A percentile compares a stretch with the other conserved stretches of the same genome.
Conservation (phyloP, 2,888 invertebrate genomes). For the Lordiphosa fenestrarum region DNA sequence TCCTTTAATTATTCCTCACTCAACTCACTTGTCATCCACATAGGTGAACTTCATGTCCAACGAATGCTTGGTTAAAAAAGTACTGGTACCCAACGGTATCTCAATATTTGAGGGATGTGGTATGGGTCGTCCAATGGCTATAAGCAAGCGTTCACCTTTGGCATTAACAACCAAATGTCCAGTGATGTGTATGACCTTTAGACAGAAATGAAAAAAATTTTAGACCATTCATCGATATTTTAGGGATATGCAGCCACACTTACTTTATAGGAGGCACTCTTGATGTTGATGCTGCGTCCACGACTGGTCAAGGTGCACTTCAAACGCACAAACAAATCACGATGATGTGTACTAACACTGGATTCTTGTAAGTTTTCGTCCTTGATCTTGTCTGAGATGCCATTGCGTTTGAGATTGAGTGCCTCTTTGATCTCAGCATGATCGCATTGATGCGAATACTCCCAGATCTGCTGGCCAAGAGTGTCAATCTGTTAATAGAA, state of each 20-base stretch:
- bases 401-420: slow-evolving; percentile 80
- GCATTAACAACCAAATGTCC: slow-evolving; percentile 87
- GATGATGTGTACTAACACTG: slow-evolving; percentile 76
- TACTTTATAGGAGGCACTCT: slow-evolving; percentile 97
- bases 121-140: slow-evolving; percentile 79
- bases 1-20: too few species aligned
- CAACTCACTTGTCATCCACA: slow-evolving; percentile 92
- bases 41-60: slow-evolving; percentile 97
- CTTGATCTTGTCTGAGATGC: slow-evolving; percentile 71
- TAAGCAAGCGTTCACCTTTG: slow-evolving; percentile 80
- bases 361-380: slow-evolving; percentile 70
- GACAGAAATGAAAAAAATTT: not conserved
- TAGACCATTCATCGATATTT: not conserved
- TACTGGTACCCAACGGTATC: slow-evolving; percentile 91
- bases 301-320: slow-evolving; percentile 97
- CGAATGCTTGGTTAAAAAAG: slow-evolving; percentile 94
- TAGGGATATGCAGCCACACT: slow-evolving; percentile 5
- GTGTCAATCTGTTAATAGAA: slow-evolving; percentile 89
- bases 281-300: slow-evolving; percentile 96
- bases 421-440: slow-evolving; percentile 91
- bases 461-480: slow-evolving; percentile 96
- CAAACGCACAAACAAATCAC: slow-evolving; percentile 83
- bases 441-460: slow-evolving; percentile 97
- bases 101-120: slow-evolving; percentile 91
- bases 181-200: slow-evolving; percentile 92